Evolutionary conservation across 2,888 invertebrate genomes (phyloP), one percentile per base, ranked within the genome.

Genomic region (Heliconius ethilla): DNA sequence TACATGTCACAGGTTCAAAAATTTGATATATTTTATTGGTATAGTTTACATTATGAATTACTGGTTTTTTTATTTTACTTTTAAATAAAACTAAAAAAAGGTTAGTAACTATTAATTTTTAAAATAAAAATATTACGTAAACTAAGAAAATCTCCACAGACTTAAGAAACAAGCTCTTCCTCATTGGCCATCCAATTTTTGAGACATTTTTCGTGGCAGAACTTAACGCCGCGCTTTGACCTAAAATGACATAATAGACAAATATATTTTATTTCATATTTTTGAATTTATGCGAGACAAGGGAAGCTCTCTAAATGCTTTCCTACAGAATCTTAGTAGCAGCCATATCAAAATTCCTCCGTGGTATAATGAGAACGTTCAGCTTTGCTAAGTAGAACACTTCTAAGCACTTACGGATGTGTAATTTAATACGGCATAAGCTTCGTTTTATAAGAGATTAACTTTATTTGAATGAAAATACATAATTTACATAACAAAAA

Each of bases 1-100:
- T 86, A 82, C 89, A 86, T 82, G 82, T 85, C 82, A 88, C 89
- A 86, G 91, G 92, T 92, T 85, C 3, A 22, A 3, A 7, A n/a
- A 1, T 10, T 27, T 63, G 2, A 63, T 27, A n/a, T 10, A 2
- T 59, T 22, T 59, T 45, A 45, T 27, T 27, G 27, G 27, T 27
- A 45, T 13, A 13, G 2, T 2, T 45, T 45, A 45, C 13, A 45
- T 10, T 45, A 0, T 45, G 11, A 45, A 45, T 45, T 45, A 45
- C 33, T 33, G 13, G 22, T 55, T 55, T 22, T 5, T 55, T 55
- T 22, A 55, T 45, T 45, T 45, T 45, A 45, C 1, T 45, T 45
- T 45, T 45, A 13, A 33, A 33, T 1, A 33, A 33, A 33, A 0
- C 33, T 33, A 33, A 6, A 33, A 33, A 6, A 33, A 6, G 33